A percentile compares a stretch with the other conserved stretches of the same genome.
These are phyloP conservation scores for Onychorhynchus coronatus DNA, from an alignment of 2,113 vertebrate genomes.

Conservation along the genomic window DNA sequence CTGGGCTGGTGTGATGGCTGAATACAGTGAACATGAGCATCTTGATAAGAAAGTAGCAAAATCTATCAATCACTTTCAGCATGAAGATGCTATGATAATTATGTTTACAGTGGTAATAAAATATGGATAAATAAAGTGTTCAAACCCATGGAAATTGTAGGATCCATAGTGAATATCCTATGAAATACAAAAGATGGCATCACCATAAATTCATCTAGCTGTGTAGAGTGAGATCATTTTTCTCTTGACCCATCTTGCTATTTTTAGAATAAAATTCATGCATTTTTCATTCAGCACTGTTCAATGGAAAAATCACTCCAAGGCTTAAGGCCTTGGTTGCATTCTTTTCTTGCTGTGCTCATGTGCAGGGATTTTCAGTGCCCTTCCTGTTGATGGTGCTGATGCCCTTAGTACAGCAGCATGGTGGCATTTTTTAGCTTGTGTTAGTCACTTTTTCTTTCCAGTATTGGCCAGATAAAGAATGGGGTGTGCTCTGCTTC, in stretches of 20 bases:
- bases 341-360: background rate
- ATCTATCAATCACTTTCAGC: constrained; percentile 31
- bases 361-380: background rate
- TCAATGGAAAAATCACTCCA: background rate
- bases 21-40: constrained; percentile 1
- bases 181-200: background rate
- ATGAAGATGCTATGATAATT: constrained; percentile 47
- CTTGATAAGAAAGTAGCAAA: constrained; percentile 42
- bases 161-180: background rate
- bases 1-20: background rate
- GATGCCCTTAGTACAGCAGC: background rate
- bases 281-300: background rate
- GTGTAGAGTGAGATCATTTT: background rate
- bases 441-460: background rate
- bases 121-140: constrained; percentile 31
- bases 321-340: background rate
- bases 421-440: background rate
- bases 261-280: background rate
- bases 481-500: background rate
- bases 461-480: background rate
- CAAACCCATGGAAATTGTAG: constrained; percentile 10
- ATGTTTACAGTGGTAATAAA: constrained; percentile 47
- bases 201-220: background rate
- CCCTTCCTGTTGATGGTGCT: background rate
- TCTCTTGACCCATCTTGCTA: constrained; percentile 22